Conservation (phyloP, 2,888 invertebrate genomes). For the Micoletzkya japonica region DNA sequence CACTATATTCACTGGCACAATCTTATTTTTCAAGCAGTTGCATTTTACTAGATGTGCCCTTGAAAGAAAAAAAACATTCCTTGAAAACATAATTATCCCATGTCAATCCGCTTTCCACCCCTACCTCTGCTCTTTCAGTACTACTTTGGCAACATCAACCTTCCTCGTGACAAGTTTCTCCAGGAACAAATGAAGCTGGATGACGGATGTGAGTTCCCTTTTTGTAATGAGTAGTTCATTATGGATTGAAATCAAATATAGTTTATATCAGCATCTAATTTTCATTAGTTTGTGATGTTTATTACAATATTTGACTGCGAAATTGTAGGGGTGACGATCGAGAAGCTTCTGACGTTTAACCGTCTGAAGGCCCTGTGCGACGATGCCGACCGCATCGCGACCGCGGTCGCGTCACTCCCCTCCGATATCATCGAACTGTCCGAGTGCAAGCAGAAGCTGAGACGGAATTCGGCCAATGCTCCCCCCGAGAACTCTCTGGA, state of each 20-base stretch:
- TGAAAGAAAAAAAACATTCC: too few species aligned
- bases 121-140: constrained; percentile 73
- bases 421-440: constrained; percentile 71
- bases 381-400: constrained; percentile 75
- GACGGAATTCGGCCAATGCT: constrained; percentile 76
- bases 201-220: constrained; percentile 72
- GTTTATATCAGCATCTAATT: too few species aligned
- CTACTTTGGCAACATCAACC: constrained; percentile 86
- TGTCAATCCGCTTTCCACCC: too few species aligned
- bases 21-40: too few species aligned
- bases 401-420: constrained; percentile 77
- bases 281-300: too few species aligned
- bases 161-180: constrained; percentile 90
- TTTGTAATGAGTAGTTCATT: neutral
- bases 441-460: constrained; percentile 75
- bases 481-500: constrained; percentile 84
- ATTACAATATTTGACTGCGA: neutral
- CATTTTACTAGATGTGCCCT: too few species aligned
- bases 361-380: constrained; percentile 74
- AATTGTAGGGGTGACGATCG: constrained; percentile 77
- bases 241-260: neutral
- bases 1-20: too few species aligned
- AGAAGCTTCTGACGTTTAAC: constrained; percentile 84
- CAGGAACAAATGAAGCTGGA: constrained; percentile 81
- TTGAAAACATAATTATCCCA: too few species aligned